These are phyloP conservation scores for Alca torda DNA, from an alignment of 2,797 vertebrate species.

Conservation along the genomic window DNA sequence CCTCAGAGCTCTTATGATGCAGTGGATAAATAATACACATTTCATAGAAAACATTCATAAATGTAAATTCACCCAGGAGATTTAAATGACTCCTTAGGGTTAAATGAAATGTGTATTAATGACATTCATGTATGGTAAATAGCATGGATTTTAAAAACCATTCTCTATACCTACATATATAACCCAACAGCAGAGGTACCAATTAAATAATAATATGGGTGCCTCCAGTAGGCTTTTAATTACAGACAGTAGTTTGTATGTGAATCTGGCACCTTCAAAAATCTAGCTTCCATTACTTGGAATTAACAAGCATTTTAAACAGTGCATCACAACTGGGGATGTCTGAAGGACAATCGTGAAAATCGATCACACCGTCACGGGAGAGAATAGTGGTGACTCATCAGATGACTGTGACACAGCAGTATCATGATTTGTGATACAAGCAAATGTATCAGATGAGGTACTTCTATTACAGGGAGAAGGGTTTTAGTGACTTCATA, in stretches of 20 bases:
- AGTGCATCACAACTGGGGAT: fast-evolving
- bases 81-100: slow-evolving; percentile 58
- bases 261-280: not conserved
- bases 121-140: slow-evolving; percentile 50
- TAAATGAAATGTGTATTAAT: slow-evolving; percentile 61
- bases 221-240: slow-evolving; percentile 42
- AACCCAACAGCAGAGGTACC: slow-evolving; percentile 35
- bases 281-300: not conserved
- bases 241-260: slow-evolving; percentile 17
- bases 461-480: not conserved
- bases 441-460: not conserved
- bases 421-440: not conserved
- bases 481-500: not conserved
- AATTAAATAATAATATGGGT: slow-evolving; percentile 49
- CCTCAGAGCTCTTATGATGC: not conserved
- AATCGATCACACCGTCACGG: not conserved
- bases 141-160: slow-evolving; percentile 33
- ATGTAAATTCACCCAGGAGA: slow-evolving; percentile 63
- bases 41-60: slow-evolving; percentile 56
- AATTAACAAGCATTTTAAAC: not conserved
- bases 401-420: not conserved
- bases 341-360: not conserved
- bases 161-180: not conserved
- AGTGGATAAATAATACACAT: slow-evolving; percentile 50
- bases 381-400: not conserved